A percentile compares a stretch with the other conserved stretches of the same genome.
Evolutionary conservation across 2,113 vertebrate species (phyloP).

Genomic region (Pelodiscus sinensis): DNA sequence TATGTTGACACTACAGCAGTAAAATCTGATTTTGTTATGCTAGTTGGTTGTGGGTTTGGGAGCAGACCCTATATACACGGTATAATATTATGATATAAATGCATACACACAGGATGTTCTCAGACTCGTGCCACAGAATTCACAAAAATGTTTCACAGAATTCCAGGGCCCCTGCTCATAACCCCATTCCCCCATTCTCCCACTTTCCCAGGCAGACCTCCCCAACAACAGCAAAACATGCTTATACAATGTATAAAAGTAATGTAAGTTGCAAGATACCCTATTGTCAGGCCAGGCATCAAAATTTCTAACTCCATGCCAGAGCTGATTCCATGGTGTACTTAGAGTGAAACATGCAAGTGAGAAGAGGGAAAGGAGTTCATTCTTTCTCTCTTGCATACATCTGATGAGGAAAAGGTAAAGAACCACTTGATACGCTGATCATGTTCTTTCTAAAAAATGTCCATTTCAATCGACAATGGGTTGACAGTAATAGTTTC

Average conservation of each 20-base stretch:
- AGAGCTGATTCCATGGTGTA: conserved; percentile 36
- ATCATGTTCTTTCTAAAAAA: background rate
- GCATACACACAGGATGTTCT: conserved; percentile 45
- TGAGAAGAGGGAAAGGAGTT: background rate
- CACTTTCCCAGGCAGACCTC: background rate
- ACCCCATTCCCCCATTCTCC: background rate
- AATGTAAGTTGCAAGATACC: conserved; percentile 56
- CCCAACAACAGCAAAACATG: background rate
- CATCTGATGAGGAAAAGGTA: background rate
- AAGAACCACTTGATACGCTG: background rate
- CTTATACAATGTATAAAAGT: conserved; percentile 17
- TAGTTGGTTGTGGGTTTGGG: conserved; percentile 68
- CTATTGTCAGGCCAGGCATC: conserved; percentile 45
- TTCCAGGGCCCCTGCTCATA: rapidly evolving
- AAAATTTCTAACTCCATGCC: conserved; percentile 30
- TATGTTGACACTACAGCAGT: conserved; percentile 64
- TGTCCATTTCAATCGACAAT: background rate
- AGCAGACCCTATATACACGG: conserved; percentile 45
- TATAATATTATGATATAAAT: conserved; percentile 58
- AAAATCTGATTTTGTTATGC: conserved; percentile 69
- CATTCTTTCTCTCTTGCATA: background rate
- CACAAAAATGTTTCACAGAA: background rate
- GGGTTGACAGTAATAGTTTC: background rate
- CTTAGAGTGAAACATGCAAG: conserved; percentile 44
- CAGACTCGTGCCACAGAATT: conserved; percentile 45